These are phyloP conservation scores for Drosophila simulans DNA, from an alignment of 1,140 invertebrate species.

Conservation along the genomic window DNA sequence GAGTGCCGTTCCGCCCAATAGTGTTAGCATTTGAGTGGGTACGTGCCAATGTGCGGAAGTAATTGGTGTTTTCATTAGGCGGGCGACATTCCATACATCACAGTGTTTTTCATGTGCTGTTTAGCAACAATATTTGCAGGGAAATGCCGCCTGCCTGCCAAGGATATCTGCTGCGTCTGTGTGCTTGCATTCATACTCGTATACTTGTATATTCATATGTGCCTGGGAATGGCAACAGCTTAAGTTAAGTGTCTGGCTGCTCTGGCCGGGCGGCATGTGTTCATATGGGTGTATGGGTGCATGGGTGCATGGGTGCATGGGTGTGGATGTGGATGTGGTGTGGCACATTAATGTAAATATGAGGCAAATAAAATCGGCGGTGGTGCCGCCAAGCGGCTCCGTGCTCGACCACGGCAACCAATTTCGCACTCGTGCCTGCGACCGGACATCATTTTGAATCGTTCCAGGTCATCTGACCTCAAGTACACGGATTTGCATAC, in stretches of 20 bases:
- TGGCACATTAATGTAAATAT: slow-evolving; percentile 36
- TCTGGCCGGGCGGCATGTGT: background rate
- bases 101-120: slow-evolving; percentile 20
- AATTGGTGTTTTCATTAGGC: slow-evolving; percentile 73
- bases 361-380: slow-evolving; percentile 32
- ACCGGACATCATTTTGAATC: slow-evolving; percentile 22
- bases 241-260: slow-evolving; percentile 45
- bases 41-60: slow-evolving; percentile 69
- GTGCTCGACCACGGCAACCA: slow-evolving; percentile 1
- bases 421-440: slow-evolving; percentile 5
- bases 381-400: too few relatives aligned
- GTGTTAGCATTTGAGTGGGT: slow-evolving; percentile 38
- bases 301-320: too few relatives aligned
- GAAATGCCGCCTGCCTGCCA: background rate
- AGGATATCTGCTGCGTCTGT: background rate
- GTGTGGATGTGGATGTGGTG: background rate
- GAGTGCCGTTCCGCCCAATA: slow-evolving; percentile 9
- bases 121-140: slow-evolving; percentile 19
- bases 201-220: slow-evolving; percentile 16
- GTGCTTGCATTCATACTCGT: background rate
- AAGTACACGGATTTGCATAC: background rate
- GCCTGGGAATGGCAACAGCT: slow-evolving; percentile 43
- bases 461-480: slow-evolving; percentile 15
- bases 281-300: too few relatives aligned
- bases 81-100: slow-evolving; percentile 46